phyloP scores from a whole-genome alignment of 2,113 vertebrate species.

The Sminthopsis crassicaudata region DNA sequence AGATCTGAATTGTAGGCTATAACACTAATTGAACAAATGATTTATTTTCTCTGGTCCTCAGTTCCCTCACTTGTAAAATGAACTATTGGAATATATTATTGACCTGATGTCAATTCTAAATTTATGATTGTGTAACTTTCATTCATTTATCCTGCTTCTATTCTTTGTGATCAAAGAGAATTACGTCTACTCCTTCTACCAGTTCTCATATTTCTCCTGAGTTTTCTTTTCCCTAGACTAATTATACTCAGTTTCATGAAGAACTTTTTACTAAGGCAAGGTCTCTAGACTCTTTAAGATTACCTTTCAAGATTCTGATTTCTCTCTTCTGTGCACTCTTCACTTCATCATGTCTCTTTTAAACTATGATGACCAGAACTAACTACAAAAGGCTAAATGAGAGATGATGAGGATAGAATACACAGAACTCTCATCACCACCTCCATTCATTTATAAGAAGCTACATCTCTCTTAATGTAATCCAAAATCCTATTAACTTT shows the following conservation, averaged over 20 bases:
- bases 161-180: background rate
- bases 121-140: background rate
- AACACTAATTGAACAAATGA: background rate
- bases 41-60: background rate
- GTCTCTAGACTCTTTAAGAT: background rate
- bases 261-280: background rate
- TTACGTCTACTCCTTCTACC: background rate
- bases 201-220: background rate
- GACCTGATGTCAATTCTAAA: background rate
- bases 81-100: background rate
- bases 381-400: background rate
- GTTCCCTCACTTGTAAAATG: background rate
- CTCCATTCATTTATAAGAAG: background rate
- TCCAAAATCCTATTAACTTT: background rate
- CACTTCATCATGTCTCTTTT: background rate
- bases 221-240: background rate
- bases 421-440: background rate
- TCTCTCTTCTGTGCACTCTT: background rate
- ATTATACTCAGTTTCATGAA: background rate
- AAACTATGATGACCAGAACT: background rate
- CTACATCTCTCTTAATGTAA: background rate
- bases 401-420: background rate
- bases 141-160: background rate
- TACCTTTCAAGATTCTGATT: background rate
- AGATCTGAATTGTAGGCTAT: background rate